Conservation (phyloP, 2,797 vertebrate species). For the Tragopan temminckii region DNA sequence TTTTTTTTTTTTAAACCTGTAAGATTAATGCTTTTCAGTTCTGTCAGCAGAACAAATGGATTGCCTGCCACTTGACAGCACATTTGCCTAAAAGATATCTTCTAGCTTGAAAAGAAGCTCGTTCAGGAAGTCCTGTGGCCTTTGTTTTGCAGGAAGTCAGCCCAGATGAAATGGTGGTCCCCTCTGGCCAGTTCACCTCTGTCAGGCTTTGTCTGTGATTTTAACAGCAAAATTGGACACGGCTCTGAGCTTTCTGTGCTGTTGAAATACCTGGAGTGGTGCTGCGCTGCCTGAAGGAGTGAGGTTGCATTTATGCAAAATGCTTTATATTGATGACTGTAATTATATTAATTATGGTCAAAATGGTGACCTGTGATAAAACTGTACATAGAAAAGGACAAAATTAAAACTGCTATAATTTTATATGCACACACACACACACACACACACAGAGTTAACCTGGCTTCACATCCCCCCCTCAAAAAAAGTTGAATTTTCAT, state of each 20-base stretch:
- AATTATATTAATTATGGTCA: not conserved
- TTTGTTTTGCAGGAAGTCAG: conserved; percentile 57
- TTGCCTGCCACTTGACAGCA: not conserved
- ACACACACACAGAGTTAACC: too few species aligned
- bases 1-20: not conserved
- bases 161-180: conserved; percentile 18
- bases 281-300: not conserved
- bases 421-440: not conserved
- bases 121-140: conserved; percentile 42
- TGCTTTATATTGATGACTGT: not conserved
- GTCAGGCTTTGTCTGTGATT: not conserved
- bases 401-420: not conserved
- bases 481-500: not conserved
- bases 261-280: not conserved
- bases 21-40: not conserved
- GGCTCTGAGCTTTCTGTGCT: not conserved
- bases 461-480: not conserved
- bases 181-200: not conserved
- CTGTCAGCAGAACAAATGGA: not conserved
- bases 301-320: not conserved
- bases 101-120: conserved; percentile 11
- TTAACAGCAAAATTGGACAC: not conserved
- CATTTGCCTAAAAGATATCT: not conserved
- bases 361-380: not conserved
- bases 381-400: not conserved